These are phyloP conservation scores for Heteromormyrus szaboi DNA, from an alignment of 2,797 vertebrate genomes.

Conservation along the genomic window DNA sequence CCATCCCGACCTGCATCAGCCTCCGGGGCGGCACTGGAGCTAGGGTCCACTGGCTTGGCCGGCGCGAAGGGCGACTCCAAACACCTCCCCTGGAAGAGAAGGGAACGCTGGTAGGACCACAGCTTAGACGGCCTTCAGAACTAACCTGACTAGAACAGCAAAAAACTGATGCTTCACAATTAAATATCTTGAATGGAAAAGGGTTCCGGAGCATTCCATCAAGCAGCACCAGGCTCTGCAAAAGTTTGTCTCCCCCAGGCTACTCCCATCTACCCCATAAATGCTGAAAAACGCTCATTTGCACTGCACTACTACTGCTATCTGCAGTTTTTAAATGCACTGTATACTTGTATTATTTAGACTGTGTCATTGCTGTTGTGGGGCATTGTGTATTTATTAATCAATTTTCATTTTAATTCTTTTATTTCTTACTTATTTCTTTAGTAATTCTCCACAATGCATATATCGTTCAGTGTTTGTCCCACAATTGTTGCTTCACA, in stretches of 20 bases:
- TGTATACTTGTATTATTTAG: not conserved
- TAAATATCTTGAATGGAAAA: not conserved
- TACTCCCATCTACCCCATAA: not conserved
- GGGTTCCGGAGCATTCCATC: not conserved
- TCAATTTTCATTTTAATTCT: not conserved
- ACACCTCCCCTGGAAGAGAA: slow-evolving; percentile 42
- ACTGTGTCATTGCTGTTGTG: not conserved
- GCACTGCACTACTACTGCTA: not conserved
- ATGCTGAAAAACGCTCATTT: not conserved
- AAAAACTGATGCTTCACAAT: not conserved
- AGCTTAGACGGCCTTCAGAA: not conserved
- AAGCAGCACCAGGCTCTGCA: not conserved
- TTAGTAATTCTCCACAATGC: not conserved
- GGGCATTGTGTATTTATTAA: not conserved
- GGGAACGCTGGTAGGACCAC: not conserved
- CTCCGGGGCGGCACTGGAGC: slow-evolving; percentile 34
- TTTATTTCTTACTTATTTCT: not conserved
- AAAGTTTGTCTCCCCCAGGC: not conserved
- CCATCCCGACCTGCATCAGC: slow-evolving; percentile 45
- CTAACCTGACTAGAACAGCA: not conserved
- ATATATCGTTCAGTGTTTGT: not conserved
- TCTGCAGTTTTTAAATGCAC: not conserved
- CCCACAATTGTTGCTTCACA: not conserved
- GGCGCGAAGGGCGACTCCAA: slow-evolving; percentile 36
- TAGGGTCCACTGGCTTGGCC: slow-evolving; percentile 38